These are phyloP conservation scores for Lymantria dispar DNA, from an alignment of 2,888 invertebrate species.

Conservation along the genomic window DNA sequence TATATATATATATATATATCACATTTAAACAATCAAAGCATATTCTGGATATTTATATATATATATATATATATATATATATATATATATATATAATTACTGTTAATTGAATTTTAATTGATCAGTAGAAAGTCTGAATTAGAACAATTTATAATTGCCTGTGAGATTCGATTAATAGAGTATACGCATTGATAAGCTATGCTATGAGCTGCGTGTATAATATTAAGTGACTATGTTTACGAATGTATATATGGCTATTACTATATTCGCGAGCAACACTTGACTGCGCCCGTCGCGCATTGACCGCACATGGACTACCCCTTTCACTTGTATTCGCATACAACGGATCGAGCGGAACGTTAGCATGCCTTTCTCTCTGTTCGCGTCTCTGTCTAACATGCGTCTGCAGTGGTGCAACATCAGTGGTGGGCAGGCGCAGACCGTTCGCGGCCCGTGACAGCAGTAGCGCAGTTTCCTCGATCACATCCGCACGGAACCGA, in stretches of 20 bases:
- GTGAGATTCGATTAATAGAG: too few relatives aligned
- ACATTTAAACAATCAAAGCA: too few relatives aligned
- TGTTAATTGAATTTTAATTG: too few relatives aligned
- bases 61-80: too few relatives aligned
- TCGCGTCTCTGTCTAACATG: slow-evolving; percentile 74
- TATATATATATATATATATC: too few relatives aligned
- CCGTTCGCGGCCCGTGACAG: slow-evolving; percentile 57
- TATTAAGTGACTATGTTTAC: slow-evolving; percentile 24
- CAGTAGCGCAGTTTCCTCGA: slow-evolving; percentile 75
- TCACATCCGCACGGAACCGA: slow-evolving; percentile 74
- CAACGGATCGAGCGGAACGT: slow-evolving; percentile 73
- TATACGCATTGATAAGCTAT: too few relatives aligned
- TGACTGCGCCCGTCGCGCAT: slow-evolving; percentile 54
- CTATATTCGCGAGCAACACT: slow-evolving; percentile 47
- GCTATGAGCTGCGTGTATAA: too few relatives aligned
- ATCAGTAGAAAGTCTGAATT: too few relatives aligned
- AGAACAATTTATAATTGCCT: too few relatives aligned
- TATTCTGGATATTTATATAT: too few relatives aligned
- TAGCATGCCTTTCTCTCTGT: slow-evolving; percentile 76
- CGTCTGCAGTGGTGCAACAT: slow-evolving; percentile 51
- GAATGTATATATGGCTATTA: slow-evolving; percentile 47
- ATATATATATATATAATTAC: too few relatives aligned
- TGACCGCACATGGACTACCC: slow-evolving; percentile 74
- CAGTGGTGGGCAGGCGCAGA: slow-evolving; percentile 65
- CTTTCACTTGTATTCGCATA: slow-evolving; percentile 78